Percentiles rank a stretch among this genome's conserved stretches.
Evolutionary conservation across 2,797 vertebrate genomes (phyloP).

Genomic region (Rhinella marina): DNA sequence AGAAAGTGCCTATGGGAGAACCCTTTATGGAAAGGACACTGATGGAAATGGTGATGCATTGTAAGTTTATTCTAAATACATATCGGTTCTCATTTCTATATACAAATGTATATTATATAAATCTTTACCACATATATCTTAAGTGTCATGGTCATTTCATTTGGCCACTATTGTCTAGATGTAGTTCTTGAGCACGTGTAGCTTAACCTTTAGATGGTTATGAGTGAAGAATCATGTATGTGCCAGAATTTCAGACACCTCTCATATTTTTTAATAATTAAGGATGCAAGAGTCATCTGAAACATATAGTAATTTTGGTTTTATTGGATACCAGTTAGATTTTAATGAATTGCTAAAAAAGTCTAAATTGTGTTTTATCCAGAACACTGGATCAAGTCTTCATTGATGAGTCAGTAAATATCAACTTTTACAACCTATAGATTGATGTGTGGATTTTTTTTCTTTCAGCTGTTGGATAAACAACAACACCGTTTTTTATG

Average conservation of each 20-base stretch:
- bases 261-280: too few relatives aligned
- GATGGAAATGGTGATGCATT: conserved; percentile 79
- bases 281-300: too few relatives aligned
- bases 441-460: not conserved
- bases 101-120: not conserved
- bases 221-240: not conserved
- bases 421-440: not conserved
- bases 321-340: too few relatives aligned
- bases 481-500: conserved; percentile 82
- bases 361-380: too few relatives aligned
- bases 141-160: not conserved
- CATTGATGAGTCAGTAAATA: not conserved
- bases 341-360: too few relatives aligned
- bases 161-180: not conserved
- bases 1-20: conserved; percentile 77
- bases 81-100: not conserved
- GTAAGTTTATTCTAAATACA: conserved; percentile 77
- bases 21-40: conserved; percentile 72
- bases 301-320: too few relatives aligned
- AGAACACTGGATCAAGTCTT: too few relatives aligned
- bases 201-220: not conserved
- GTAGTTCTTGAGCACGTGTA: not conserved
- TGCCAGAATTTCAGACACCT: too few relatives aligned
- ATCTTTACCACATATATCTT: not conserved
- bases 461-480: conserved; percentile 90